phyloP scores from a whole-genome alignment of 2,113 vertebrate species.

The Oncorhynchus masou region DNA sequence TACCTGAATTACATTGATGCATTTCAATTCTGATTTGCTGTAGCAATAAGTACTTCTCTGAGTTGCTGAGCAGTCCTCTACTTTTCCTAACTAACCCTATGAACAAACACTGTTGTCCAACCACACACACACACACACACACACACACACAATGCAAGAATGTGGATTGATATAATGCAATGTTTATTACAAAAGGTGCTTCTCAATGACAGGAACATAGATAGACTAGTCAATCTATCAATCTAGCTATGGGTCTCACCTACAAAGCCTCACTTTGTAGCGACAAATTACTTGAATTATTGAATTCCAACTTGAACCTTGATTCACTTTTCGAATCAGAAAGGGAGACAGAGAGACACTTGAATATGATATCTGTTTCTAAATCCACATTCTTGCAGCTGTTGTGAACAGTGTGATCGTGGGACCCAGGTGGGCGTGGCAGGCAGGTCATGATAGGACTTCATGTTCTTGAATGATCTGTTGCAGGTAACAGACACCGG shows the following conservation, averaged over 20 bases:
- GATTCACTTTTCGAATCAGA: constrained; percentile 40
- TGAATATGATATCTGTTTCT: constrained; percentile 21
- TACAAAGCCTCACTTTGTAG: constrained; percentile 1
- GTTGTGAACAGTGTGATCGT: background rate
- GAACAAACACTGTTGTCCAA: constrained; percentile 7
- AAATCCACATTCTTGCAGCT: constrained; percentile 14
- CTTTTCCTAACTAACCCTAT: background rate
- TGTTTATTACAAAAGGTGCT: constrained; percentile 39
- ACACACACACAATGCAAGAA: constrained; percentile 10
- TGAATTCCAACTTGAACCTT: constrained; percentile 33
- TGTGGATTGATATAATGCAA: constrained; percentile 15
- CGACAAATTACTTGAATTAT: constrained; percentile 15
- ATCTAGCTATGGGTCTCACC: background rate
- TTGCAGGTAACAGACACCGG: background rate
- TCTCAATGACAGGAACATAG: constrained; percentile 10
- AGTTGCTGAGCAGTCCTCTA: constrained; percentile 26
- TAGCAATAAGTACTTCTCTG: constrained; percentile 64
- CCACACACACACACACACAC: background rate
- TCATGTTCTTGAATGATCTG: background rate
- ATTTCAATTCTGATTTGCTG: constrained; percentile 20
- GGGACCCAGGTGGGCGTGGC: background rate
- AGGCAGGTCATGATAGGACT: constrained; percentile 12
- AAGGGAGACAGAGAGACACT: constrained; percentile 34
- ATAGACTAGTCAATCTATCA: background rate
- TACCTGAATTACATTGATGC: background rate